These are phyloP conservation scores for Tachysurus vachellii DNA, from an alignment of 2,113 vertebrate species.

Conservation along the genomic window DNA sequence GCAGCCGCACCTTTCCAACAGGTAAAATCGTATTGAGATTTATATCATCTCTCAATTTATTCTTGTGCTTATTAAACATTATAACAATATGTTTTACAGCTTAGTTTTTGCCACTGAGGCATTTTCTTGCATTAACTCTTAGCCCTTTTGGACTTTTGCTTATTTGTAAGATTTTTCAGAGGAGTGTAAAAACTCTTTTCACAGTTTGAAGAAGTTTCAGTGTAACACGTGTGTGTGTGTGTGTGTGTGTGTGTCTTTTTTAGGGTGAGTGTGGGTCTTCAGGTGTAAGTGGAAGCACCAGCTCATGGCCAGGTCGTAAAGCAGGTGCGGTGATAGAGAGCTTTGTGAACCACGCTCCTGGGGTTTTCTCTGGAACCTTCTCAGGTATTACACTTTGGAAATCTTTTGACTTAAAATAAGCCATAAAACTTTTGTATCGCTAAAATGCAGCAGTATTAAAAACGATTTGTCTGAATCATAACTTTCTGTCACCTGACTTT, in stretches of 20 bases:
- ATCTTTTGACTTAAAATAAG: not conserved
- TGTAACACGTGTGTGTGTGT: not conserved
- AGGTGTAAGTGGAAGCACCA: conserved; percentile 57
- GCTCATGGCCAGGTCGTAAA: conserved; percentile 74
- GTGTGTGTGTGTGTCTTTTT: not conserved
- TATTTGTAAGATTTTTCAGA: not conserved
- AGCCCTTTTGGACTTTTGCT: not conserved
- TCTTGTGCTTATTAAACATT: not conserved
- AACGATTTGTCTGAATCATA: not conserved
- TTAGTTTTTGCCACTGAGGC: not conserved
- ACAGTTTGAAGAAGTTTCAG: not conserved
- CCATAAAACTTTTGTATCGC: not conserved
- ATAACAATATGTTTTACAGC: not conserved
- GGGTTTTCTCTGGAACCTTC: conserved; percentile 93
- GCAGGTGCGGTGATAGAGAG: conserved; percentile 92
- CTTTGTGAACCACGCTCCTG: conserved; percentile 90
- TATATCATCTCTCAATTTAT: not conserved
- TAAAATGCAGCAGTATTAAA: not conserved
- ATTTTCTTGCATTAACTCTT: not conserved
- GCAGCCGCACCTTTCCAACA: conserved; percentile 74
- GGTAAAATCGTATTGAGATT: conserved; percentile 63
- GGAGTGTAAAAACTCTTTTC: not conserved
- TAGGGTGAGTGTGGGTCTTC: conserved; percentile 73
- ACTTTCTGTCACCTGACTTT: not conserved
- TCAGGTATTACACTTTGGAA: conserved; percentile 72